Evolutionary conservation across 2,113 vertebrate genomes (phyloP), one percentile per base, ranked within the genome.

Genomic region (Perccottus glenii): DNA sequence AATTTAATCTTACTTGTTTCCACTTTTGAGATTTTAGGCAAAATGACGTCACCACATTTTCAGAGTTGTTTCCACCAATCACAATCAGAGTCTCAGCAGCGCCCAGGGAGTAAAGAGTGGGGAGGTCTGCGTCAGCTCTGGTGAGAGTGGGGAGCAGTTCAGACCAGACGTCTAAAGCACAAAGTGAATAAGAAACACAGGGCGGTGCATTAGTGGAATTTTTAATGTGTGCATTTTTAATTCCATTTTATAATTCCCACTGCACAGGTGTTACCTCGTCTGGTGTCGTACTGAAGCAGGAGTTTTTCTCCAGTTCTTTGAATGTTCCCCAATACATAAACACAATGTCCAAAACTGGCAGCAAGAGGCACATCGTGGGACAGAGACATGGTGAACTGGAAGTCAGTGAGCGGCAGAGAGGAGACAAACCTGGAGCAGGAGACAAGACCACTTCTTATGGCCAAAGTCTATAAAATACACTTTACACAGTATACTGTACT

Each of bases 301-400:
- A 94, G 77, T 52, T 92, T 93, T 82, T 94, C 93, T 33, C 93
- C 91, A 2, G 93, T 93, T 64, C 88, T 87, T 64, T 89, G 86
- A 59, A 93, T 82, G 77, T 78, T 92, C 11, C 93, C 93, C 66
- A 93, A 77, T 60, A 93, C 91, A 45, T 91, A 93, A 46, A 94
- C 12, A 69, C 79, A 84, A 38, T 81, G 77, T 6, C 82, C 78
- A 2, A 87, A 83, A 8, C 85, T 88, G 0, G 91, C 78, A 45
- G 84, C 80, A 8, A 94, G 91, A 0, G 93, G 93, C 33, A 93
- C 78, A 5, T 94, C 93, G 27, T 93, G 92, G 46, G 92, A 91
- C 32, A 94, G 76, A 4, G 93, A 93, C 80, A 94, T 38, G 33
- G 86, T 85, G 73, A 94, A 94, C 70, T 86, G 88, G 78, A 93